A percentile compares a stretch with the other conserved stretches of the same genome.
Evolutionary conservation across 1,140 invertebrate species (phyloP).

Genomic region (Drepana arcuata): DNA sequence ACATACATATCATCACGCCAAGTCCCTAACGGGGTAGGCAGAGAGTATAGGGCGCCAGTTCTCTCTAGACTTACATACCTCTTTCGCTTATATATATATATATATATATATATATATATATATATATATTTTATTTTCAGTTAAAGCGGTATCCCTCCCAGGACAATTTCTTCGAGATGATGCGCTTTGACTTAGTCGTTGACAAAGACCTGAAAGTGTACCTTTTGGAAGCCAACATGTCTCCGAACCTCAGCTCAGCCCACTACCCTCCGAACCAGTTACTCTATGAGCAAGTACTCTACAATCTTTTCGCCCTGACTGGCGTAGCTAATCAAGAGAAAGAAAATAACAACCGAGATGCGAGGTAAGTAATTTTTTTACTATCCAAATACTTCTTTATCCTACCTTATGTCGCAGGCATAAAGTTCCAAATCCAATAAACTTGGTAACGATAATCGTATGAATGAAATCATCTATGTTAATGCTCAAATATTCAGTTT

Average conservation of each 20-base stretch:
- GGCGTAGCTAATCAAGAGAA: conserved; percentile 74
- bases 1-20: no score
- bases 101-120: no score
- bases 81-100: no score
- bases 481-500: no score
- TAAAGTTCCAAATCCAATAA: no score
- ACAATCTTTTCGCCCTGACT: conserved; percentile 87
- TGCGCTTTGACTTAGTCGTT: conserved; percentile 94
- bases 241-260: conserved; percentile 94
- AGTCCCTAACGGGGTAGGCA: no score
- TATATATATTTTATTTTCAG: conserved; percentile 25
- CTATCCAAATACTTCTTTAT: no score
- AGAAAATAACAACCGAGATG: conserved; percentile 10
- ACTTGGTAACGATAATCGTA: no score
- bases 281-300: conserved; percentile 94
- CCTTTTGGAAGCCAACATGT: conserved; percentile 98
- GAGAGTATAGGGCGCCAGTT: no score
- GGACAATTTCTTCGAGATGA: conserved; percentile 94
- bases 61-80: no score
- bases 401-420: no score
- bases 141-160: conserved; percentile 56
- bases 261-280: conserved; percentile 92
- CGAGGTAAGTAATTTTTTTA: conserved; percentile 15
- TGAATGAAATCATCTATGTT: no score
- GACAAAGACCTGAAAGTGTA: conserved; percentile 91